Evolutionary conservation across 37 sponge, comb jelly and placozoan species (phyloP).

Genomic region (Geodia barretti): DNA sequence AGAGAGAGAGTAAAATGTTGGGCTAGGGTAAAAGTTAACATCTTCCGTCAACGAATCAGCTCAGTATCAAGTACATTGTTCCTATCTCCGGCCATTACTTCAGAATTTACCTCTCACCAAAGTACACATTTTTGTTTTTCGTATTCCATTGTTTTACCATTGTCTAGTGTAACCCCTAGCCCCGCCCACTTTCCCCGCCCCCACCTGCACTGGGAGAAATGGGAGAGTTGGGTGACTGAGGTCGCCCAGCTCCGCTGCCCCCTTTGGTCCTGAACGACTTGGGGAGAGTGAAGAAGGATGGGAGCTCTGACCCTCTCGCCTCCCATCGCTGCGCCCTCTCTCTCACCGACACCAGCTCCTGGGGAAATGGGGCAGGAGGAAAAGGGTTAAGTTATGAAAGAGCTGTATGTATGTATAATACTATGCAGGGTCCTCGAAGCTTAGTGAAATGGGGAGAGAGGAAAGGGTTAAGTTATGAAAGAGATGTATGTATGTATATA

Average conservation of each 20-base stretch:
- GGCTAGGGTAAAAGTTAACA: too few species aligned
- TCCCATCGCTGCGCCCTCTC: conserved; percentile 53
- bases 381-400: conserved; percentile 6
- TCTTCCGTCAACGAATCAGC: too few species aligned
- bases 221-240: neutral
- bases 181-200: too few species aligned
- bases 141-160: too few species aligned
- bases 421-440: too few species aligned
- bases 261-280: conserved; percentile 34
- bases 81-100: too few species aligned
- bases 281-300: conserved; percentile 46
- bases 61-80: too few species aligned
- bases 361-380: conserved; percentile 10
- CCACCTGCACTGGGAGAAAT: neutral
- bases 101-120: too few species aligned
- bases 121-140: too few species aligned
- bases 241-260: neutral
- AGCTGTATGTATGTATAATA: neutral
- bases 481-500: neutral
- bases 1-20: neutral
- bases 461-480: conserved; percentile 3
- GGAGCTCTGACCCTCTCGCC: conserved; percentile 35
- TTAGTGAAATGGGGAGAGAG: too few species aligned
- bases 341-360: conserved; percentile 20
- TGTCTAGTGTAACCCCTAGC: too few species aligned